phyloP scores from a whole-genome alignment of 1,140 invertebrate species.

The Drosophila tristis region DNA sequence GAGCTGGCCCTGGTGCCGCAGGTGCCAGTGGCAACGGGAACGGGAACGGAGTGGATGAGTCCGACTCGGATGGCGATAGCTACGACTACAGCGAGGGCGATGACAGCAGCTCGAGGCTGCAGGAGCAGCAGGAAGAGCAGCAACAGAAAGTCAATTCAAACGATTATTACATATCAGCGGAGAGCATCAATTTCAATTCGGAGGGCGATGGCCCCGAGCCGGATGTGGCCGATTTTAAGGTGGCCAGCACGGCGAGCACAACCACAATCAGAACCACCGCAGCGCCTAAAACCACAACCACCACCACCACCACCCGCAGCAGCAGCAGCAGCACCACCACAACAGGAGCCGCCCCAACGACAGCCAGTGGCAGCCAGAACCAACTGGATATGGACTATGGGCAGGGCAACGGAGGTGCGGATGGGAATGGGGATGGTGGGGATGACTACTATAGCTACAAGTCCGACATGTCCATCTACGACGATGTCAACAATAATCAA shows the following conservation, averaged over 20 bases:
- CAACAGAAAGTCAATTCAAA: slow-evolving; percentile 76
- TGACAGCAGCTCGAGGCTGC: slow-evolving; percentile 39
- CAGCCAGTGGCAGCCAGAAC: slow-evolving; percentile 47
- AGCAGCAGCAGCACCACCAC: background rate
- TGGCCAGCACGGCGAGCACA: slow-evolving; percentile 41
- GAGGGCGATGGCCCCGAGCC: slow-evolving; percentile 59
- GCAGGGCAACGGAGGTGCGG: background rate
- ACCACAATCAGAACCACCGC: slow-evolving; percentile 6
- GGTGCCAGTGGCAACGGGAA: slow-evolving; percentile 8
- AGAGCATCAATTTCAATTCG: slow-evolving; percentile 74
- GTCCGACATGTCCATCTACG: slow-evolving; percentile 78
- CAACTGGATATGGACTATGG: slow-evolving; percentile 43
- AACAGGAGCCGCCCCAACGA: background rate
- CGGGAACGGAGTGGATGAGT: slow-evolving; percentile 21
- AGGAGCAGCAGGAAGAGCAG: slow-evolving; percentile 28
- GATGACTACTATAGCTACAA: slow-evolving; percentile 70
- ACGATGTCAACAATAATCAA: slow-evolving; percentile 83
- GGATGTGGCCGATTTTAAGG: slow-evolving; percentile 67
- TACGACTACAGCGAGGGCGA: slow-evolving; percentile 57
- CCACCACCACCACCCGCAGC: background rate
- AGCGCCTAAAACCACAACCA: background rate
- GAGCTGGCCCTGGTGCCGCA: slow-evolving; percentile 9
- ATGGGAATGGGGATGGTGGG: slow-evolving; percentile 10
- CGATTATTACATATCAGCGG: slow-evolving; percentile 84
- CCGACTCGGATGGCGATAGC: slow-evolving; percentile 30